A percentile compares a stretch with the other conserved stretches of the same genome.
Evolutionary conservation across 2,888 invertebrate species (phyloP).

Genomic region (Deroplatys truncata): DNA sequence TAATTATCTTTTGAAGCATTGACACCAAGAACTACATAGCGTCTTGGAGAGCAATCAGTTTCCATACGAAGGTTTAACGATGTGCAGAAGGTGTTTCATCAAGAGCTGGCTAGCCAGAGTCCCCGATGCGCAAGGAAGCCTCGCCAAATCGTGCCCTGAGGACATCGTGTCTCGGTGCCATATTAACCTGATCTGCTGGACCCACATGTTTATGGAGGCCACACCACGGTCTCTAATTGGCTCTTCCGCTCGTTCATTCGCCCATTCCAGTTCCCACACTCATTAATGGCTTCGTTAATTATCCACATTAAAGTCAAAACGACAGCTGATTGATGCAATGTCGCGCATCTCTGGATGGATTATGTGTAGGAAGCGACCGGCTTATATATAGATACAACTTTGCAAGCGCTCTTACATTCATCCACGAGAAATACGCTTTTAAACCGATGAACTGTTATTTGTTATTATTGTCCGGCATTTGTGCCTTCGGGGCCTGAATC

Average conservation of each 20-base stretch:
- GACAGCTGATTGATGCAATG: not conserved
- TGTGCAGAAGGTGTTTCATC: no score
- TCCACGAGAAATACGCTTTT: no score
- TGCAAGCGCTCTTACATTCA: no score
- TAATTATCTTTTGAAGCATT: no score
- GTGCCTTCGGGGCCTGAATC: no score
- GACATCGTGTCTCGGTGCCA: not conserved
- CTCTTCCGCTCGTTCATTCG: not conserved
- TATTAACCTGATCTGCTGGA: not conserved
- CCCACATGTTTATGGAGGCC: not conserved
- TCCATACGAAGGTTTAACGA: no score
- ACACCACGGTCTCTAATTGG: not conserved
- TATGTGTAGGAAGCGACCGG: no score
- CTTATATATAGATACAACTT: no score
- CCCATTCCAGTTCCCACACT: not conserved
- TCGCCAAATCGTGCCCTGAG: not conserved
- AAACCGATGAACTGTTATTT: no score
- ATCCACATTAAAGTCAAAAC: not conserved
- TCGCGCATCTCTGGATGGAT: not conserved
- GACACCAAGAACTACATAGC: no score
- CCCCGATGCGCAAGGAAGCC: not conserved
- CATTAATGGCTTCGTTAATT: not conserved
- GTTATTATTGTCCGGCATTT: no score
- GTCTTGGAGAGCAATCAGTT: no score
- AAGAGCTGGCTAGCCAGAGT: not conserved